Percentiles rank a stretch among this genome's conserved stretches.
Evolutionary conservation across 2,113 vertebrate species (phyloP).

Genomic region (Cricetomys ansorgei): DNA sequence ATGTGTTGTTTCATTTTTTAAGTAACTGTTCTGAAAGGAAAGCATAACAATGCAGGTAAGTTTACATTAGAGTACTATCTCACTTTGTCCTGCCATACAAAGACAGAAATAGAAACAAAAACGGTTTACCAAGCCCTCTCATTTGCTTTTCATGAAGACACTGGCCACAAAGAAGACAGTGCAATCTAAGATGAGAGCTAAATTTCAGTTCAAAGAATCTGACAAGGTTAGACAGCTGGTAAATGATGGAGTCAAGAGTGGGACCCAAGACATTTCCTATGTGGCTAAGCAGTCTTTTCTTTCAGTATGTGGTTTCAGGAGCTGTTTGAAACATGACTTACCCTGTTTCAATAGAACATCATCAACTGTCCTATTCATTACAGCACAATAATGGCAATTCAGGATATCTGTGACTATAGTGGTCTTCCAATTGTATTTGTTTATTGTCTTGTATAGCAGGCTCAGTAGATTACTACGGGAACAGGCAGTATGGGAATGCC

Average conservation of each 20-base stretch:
- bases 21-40: not conserved
- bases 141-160: constrained; percentile 32
- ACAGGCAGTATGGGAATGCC: constrained; percentile 61
- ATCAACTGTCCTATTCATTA: constrained; percentile 50
- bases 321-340: constrained; percentile 28
- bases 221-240: constrained; percentile 13
- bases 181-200: not conserved
- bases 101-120: not conserved
- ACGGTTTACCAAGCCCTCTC: not conserved
- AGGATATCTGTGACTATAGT: constrained; percentile 48
- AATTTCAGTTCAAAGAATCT: constrained; percentile 56
- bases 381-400: constrained; percentile 56
- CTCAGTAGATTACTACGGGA: constrained; percentile 69
- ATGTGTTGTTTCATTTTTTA: not conserved
- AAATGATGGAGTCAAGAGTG: not conserved
- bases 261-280: not conserved
- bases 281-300: not conserved
- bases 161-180: not conserved
- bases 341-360: constrained; percentile 57
- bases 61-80: constrained; percentile 6
- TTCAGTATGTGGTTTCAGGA: not conserved
- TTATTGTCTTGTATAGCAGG: constrained; percentile 63
- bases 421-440: constrained; percentile 57
- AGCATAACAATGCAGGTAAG: not conserved
- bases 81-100: not conserved